Conservation (phyloP, 2,113 vertebrate species). For the Chaetops frenatus region DNA sequence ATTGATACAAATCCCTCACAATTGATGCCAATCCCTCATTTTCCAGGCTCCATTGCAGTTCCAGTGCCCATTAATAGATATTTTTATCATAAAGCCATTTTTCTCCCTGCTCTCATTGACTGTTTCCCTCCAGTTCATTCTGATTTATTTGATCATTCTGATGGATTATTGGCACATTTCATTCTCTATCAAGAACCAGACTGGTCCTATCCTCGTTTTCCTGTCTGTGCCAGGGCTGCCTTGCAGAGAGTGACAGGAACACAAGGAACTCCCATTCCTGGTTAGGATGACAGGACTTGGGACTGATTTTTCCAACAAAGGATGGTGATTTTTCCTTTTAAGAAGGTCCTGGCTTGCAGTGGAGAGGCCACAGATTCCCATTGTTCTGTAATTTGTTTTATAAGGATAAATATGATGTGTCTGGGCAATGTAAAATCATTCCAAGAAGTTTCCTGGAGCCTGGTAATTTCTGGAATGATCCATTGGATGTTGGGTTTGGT, state of each 20-base stretch:
- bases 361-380: background rate
- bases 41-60: background rate
- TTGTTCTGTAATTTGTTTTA: background rate
- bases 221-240: background rate
- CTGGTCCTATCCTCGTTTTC: background rate
- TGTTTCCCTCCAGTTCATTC: background rate
- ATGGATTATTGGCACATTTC: background rate
- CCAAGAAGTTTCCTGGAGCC: background rate
- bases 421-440: background rate
- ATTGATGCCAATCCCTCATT: background rate
- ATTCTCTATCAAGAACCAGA: background rate
- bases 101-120: background rate
- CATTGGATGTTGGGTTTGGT: background rate
- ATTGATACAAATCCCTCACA: background rate
- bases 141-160: background rate
- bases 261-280: background rate
- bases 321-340: background rate
- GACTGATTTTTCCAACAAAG: background rate
- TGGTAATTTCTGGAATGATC: background rate
- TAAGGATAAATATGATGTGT: background rate
- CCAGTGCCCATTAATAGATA: background rate
- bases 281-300: accelerated
- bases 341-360: background rate
- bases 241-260: no score
- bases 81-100: background rate